These are phyloP conservation scores for Ceratina japonica DNA, from an alignment of 1,140 invertebrate species.

Conservation along the genomic window DNA sequence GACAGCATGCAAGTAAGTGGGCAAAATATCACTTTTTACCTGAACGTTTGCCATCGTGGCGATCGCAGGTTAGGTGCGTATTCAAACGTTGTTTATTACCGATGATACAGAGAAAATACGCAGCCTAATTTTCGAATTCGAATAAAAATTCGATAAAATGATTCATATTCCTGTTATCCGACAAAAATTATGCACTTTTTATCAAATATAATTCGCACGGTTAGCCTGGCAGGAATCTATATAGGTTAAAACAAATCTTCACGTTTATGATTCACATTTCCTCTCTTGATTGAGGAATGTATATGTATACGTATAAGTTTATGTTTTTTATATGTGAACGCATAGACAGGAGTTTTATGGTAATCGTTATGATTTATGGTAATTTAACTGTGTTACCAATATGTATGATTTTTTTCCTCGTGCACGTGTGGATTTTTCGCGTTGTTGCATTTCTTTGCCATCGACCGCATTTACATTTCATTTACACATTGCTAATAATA, in stretches of 20 bases:
- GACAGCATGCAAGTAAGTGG: constrained; percentile 98
- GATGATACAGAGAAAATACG: not conserved
- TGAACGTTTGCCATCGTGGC: not conserved
- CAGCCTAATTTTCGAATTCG: not conserved
- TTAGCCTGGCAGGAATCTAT: not conserved
- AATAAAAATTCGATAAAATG: too few relatives aligned
- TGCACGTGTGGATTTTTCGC: not conserved
- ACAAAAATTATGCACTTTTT: too few relatives aligned
- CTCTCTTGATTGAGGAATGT: not conserved
- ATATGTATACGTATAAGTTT: too few relatives aligned
- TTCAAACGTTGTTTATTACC: constrained; percentile 47
- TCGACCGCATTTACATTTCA: not conserved
- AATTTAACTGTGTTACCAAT: not conserved
- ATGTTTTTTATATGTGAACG: not conserved
- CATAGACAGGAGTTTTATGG: not conserved
- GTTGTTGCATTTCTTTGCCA: not conserved
- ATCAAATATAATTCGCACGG: not conserved
- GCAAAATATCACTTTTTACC: not conserved
- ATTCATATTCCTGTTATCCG: too few relatives aligned
- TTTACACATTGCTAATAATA: too few relatives aligned
- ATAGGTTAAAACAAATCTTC: not conserved
- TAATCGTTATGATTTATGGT: too few relatives aligned
- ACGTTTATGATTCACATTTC: not conserved
- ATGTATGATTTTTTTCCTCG: not conserved
- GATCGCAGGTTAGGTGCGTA: constrained; percentile 47